A percentile compares a stretch with the other conserved stretches of the same genome.
phyloP scores from a whole-genome alignment of 1,140 invertebrate genomes.

The Sesamia nonagrioides region DNA sequence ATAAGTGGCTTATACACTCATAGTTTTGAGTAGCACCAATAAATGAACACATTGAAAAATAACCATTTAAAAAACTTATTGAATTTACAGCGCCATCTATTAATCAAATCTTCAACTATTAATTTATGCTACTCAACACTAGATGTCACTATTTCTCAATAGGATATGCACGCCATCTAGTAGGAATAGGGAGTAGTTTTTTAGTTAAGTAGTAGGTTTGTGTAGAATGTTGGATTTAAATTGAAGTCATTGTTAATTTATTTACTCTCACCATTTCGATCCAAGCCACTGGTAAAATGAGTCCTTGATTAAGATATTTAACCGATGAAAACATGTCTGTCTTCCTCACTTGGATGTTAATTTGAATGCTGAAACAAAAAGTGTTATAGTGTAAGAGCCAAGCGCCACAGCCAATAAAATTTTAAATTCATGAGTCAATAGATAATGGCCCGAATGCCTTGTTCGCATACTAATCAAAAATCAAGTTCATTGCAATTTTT shows the following conservation, averaged over 20 bases:
- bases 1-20: no score
- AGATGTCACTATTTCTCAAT: not conserved
- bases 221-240: not conserved
- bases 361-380: slow-evolving; percentile 75
- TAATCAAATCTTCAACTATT: not conserved
- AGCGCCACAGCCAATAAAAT: no score
- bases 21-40: no score
- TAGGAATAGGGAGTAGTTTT: not conserved
- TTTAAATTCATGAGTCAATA: no score
- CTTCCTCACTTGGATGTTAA: slow-evolving; percentile 83
- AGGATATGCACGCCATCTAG: not conserved
- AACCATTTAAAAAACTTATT: no score
- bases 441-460: no score
- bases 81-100: not conserved
- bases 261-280: slow-evolving; percentile 80
- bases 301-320: slow-evolving; percentile 67
- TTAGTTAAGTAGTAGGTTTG: not conserved
- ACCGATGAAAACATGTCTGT: slow-evolving; percentile 63
- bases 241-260: not conserved
- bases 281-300: slow-evolving; percentile 82
- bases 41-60: no score
- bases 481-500: no score
- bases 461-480: no score
- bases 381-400: no score
- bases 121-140: not conserved